These are phyloP conservation scores for Anabacerthia variegaticeps DNA, from an alignment of 2,797 vertebrate genomes.

Conservation along the genomic window DNA sequence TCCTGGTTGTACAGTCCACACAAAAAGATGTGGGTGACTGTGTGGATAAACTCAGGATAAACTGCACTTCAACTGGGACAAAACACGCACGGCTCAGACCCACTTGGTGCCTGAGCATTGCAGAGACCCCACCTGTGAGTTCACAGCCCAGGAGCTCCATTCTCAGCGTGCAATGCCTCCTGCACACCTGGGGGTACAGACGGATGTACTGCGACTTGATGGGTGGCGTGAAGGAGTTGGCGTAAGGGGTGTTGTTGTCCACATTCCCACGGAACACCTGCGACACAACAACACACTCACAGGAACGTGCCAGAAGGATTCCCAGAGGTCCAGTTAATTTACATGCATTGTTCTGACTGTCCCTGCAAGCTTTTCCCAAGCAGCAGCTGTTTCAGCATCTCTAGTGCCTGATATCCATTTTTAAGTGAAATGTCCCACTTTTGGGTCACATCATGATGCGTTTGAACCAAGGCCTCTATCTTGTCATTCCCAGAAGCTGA, in stretches of 20 bases:
- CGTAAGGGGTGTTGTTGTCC: slow-evolving; percentile 95
- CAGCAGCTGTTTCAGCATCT: rapidly evolving
- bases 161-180: slow-evolving; percentile 94
- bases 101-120: rapidly evolving
- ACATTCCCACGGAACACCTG: slow-evolving; percentile 96
- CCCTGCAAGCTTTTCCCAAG: neutral
- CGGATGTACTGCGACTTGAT: slow-evolving; percentile 93
- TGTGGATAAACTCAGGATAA: neutral
- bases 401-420: rapidly evolving
- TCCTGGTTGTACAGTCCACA: neutral
- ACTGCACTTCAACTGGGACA: rapidly evolving
- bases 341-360: neutral
- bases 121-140: slow-evolving; percentile 84
- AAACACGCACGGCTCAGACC: rapidly evolving
- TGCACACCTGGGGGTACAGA: slow-evolving; percentile 96
- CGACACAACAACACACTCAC: neutral
- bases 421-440: no score
- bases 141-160: slow-evolving; percentile 98
- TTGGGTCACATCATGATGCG: rapidly evolving
- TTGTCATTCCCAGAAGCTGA: neutral
- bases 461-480: neutral
- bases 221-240: slow-evolving; percentile 97
- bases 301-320: neutral
- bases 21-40: neutral
- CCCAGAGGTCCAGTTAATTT: neutral